These are phyloP conservation scores for Charina bottae DNA, from an alignment of 2,113 vertebrate genomes.

Conservation along the genomic window DNA sequence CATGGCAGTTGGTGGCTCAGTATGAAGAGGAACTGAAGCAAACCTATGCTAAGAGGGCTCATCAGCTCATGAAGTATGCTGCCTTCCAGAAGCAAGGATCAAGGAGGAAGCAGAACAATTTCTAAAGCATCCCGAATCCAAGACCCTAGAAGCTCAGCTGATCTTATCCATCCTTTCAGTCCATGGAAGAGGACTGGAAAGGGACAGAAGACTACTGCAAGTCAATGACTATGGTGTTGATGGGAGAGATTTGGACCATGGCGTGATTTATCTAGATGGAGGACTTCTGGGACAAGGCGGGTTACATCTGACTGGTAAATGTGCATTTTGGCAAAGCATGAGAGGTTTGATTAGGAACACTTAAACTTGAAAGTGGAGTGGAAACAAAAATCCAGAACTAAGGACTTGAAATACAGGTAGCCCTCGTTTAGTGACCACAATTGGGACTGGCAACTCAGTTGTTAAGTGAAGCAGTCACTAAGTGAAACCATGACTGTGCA, in stretches of 20 bases:
- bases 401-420: neutral
- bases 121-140: neutral
- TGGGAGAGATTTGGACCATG: neutral
- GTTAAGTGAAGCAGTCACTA: neutral
- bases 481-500: neutral
- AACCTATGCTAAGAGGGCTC: neutral
- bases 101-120: neutral
- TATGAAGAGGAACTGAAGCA: neutral
- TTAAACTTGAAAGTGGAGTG: neutral
- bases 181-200: neutral
- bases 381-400: neutral
- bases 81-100: neutral
- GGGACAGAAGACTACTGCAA: neutral
- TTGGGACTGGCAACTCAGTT: neutral
- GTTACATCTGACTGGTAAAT: neutral
- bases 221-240: neutral
- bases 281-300: neutral
- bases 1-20: neutral
- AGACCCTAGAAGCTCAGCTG: neutral
- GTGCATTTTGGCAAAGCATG: neutral
- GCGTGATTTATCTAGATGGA: neutral
- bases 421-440: neutral
- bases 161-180: neutral
- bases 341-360: neutral
- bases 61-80: neutral